Evolutionary conservation across 2,113 vertebrate genomes (phyloP).

Genomic region (Tenebrosternarchus preto): DNA sequence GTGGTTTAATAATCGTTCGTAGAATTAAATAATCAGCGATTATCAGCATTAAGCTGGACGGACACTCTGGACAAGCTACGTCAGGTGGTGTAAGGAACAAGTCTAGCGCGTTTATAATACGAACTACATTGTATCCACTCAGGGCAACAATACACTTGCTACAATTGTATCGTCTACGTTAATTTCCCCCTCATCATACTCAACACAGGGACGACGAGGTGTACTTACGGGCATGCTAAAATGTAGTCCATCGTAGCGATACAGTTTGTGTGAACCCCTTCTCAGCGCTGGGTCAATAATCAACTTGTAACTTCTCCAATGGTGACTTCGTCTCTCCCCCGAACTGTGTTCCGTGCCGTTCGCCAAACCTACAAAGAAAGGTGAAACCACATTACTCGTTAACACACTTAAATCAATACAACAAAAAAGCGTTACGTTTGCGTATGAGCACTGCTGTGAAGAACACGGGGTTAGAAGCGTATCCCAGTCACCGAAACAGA

Average conservation of each 20-base stretch:
- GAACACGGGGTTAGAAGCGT: slow-evolving; percentile 58
- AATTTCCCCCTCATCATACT: too few relatives aligned
- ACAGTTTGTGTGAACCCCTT: slow-evolving; percentile 95
- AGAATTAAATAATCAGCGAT: too few relatives aligned
- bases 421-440: slow-evolving; percentile 11
- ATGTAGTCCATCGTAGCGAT: slow-evolving; percentile 95
- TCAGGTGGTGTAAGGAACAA: too few relatives aligned
- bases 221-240: slow-evolving; percentile 93
- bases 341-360: slow-evolving; percentile 97
- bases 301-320: slow-evolving; percentile 99
- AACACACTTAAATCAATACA: slow-evolving; percentile 20
- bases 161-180: too few relatives aligned
- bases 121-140: too few relatives aligned
- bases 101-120: too few relatives aligned
- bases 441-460: too few relatives aligned
- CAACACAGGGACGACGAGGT: not conserved
- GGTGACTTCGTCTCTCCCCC: slow-evolving; percentile 95
- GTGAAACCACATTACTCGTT: not conserved
- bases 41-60: too few relatives aligned
- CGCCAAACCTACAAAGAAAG: slow-evolving; percentile 83
- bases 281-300: slow-evolving; percentile 98
- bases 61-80: too few relatives aligned
- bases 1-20: too few relatives aligned
- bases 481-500: slow-evolving; percentile 72
- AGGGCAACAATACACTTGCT: too few relatives aligned